Evolutionary conservation across 2,113 vertebrate species (phyloP).

Genomic region (Agapornis roseicollis): DNA sequence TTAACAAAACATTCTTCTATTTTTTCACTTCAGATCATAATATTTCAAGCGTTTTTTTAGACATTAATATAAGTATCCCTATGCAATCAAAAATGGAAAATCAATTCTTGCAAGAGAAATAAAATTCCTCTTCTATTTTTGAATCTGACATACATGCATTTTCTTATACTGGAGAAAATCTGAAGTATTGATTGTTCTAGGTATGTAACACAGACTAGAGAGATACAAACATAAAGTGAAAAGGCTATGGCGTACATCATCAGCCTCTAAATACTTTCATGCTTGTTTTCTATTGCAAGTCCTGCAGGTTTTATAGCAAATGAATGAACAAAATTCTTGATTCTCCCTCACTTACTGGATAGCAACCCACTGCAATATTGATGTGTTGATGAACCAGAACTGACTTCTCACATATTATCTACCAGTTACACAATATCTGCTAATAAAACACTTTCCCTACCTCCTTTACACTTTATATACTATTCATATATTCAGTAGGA

Average conservation of each 20-base stretch:
- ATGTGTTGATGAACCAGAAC: background rate
- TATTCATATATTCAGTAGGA: background rate
- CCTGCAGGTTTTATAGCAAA: background rate
- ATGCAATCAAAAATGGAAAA: background rate
- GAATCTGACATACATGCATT: background rate
- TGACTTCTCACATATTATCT: background rate
- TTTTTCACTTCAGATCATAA: background rate
- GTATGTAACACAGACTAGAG: background rate
- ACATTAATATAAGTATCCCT: background rate
- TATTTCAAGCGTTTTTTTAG: background rate
- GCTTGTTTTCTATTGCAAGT: background rate
- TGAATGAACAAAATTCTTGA: background rate
- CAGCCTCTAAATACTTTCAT: background rate
- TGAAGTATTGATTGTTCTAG: background rate
- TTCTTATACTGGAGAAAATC: background rate
- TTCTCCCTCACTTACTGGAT: background rate
- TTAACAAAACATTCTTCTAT: background rate
- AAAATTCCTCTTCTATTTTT: background rate
- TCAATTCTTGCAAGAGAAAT: background rate
- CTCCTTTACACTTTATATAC: background rate
- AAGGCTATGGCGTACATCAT: background rate
- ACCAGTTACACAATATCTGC: background rate
- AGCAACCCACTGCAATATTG: background rate
- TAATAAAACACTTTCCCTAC: background rate
- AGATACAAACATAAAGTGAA: background rate